Conservation (phyloP, 2,113 vertebrate species). For the Butorides virescens region DNA sequence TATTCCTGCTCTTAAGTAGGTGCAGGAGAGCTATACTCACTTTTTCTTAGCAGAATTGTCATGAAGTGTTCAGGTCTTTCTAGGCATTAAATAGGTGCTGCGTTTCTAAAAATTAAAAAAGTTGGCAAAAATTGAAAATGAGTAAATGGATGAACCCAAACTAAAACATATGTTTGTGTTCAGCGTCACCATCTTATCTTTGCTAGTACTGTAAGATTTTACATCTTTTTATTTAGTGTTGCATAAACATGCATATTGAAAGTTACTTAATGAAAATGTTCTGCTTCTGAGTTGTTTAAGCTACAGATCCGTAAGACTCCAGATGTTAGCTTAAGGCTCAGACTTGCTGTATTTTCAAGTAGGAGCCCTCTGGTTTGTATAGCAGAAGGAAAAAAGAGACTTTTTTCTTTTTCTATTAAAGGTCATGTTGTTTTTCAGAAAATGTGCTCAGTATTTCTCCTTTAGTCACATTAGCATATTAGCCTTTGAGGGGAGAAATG, state of each 20-base stretch:
- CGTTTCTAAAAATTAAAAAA: not conserved
- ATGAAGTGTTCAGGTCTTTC: not conserved
- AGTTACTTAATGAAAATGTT: not conserved
- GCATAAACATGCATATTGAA: not conserved
- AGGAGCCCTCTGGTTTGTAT: not conserved
- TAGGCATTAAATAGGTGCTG: not conserved
- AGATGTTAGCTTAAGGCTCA: constrained; percentile 15
- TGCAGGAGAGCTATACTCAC: not conserved
- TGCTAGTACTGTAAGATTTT: not conserved
- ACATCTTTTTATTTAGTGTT: not conserved
- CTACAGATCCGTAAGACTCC: not conserved
- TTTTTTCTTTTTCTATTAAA: constrained; percentile 8
- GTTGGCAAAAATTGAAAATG: not conserved
- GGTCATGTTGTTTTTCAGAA: constrained; percentile 17
- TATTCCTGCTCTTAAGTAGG: not conserved
- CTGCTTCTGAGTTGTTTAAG: not conserved
- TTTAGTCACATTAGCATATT: not conserved
- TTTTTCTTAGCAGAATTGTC: not conserved
- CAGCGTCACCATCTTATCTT: not conserved
- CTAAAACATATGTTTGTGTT: not conserved
- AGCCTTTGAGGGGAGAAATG: not conserved
- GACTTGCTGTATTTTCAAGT: not conserved
- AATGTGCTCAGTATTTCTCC: not conserved
- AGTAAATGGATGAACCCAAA: not conserved
- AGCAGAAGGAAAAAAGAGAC: not conserved